These are phyloP conservation scores for Eristalis tenax DNA, from an alignment of 2,888 invertebrate species.

Conservation along the genomic window DNA sequence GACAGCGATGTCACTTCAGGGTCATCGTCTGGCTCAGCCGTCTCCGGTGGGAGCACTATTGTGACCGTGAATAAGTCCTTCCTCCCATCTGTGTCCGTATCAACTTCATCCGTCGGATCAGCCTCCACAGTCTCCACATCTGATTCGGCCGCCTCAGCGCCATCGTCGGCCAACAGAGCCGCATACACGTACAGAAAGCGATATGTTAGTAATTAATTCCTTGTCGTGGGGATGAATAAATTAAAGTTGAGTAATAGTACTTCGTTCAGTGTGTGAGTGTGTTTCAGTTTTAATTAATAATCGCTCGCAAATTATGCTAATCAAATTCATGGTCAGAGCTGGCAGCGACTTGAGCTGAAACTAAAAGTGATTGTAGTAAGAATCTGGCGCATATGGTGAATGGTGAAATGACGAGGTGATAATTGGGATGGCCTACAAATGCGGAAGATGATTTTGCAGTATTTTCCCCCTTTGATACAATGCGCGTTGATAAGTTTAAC, in stretches of 20 bases:
- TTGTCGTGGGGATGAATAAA: conserved; percentile 52
- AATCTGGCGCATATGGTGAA: neutral
- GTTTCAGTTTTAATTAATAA: conserved; percentile 4
- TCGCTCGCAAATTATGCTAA: conserved; percentile 7
- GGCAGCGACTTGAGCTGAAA: neutral
- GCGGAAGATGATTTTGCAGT: neutral
- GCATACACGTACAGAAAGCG: conserved; percentile 45
- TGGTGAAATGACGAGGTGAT: neutral
- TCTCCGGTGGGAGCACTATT: neutral
- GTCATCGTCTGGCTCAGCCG: neutral
- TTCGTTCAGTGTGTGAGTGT: conserved; percentile 6
- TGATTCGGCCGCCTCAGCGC: neutral
- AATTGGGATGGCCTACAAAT: neutral
- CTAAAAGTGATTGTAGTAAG: conserved; percentile 16
- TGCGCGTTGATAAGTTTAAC: neutral
- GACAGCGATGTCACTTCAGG: neutral
- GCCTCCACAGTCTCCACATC: neutral
- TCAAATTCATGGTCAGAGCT: neutral
- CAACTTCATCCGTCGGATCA: neutral
- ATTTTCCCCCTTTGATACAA: neutral
- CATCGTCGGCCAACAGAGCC: neutral
- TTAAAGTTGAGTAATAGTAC: conserved; percentile 35
- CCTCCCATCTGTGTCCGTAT: conserved; percentile 6
- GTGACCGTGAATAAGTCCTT: conserved; percentile 22
- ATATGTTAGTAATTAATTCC: conserved; percentile 23